A percentile compares a stretch with the other conserved stretches of the same genome.
Conservation (phyloP, 2,888 invertebrate species). For the Blastobasis lacticolella region DNA sequence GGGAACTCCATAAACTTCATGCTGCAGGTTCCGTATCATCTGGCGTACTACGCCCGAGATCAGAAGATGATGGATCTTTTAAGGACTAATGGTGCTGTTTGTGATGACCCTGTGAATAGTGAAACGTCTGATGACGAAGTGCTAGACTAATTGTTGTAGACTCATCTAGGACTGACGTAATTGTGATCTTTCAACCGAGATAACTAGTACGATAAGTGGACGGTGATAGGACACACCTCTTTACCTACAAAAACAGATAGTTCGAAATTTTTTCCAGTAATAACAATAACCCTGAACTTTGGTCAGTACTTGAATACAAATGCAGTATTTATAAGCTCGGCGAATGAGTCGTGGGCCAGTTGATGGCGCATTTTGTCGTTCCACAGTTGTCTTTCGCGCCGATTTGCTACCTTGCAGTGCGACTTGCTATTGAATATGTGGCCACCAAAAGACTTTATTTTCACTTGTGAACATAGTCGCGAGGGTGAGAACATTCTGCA, state of each 20-base stretch:
- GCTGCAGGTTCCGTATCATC: neutral
- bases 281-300: neutral
- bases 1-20: neutral
- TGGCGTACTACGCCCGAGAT: neutral
- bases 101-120: neutral
- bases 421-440: too few relatives aligned
- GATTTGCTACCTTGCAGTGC: too few relatives aligned
- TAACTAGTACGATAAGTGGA: too few relatives aligned
- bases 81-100: neutral
- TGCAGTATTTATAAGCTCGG: neutral
- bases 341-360: neutral
- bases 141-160: neutral
- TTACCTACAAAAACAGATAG: neutral
- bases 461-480: too few relatives aligned
- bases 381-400: too few relatives aligned
- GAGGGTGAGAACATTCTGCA: too few relatives aligned
- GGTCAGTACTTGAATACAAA: neutral
- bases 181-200: neutral
- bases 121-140: neutral
- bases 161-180: neutral
- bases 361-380: neutral
- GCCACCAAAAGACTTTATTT: too few relatives aligned
- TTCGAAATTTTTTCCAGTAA: neutral
- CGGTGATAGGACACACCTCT: too few relatives aligned
- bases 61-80: neutral